Percentiles rank a stretch among this genome's conserved stretches.
Evolutionary conservation across 2,888 invertebrate genomes (phyloP).

Genomic region (Drosophila melanosoma): DNA sequence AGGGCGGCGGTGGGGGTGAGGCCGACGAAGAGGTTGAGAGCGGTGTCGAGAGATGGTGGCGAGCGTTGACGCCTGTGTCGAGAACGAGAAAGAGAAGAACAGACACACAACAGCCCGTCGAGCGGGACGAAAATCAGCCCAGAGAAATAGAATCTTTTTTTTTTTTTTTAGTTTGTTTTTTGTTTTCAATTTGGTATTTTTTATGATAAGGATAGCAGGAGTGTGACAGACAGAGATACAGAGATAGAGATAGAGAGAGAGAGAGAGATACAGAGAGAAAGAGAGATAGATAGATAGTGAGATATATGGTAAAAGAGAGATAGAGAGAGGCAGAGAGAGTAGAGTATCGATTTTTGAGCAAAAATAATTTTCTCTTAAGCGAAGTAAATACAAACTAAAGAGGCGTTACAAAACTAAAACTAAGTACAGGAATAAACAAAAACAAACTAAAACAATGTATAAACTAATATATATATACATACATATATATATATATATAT

Average conservation of each 20-base stretch:
- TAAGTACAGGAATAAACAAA: slow-evolving; percentile 35
- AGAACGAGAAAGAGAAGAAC: slow-evolving; percentile 85
- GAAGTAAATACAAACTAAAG: slow-evolving; percentile 44
- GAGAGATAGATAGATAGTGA: slow-evolving; percentile 44
- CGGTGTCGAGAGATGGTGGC: slow-evolving; percentile 83
- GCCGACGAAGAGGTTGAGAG: slow-evolving; percentile 83
- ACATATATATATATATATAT: slow-evolving; percentile 15
- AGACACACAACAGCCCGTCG: slow-evolving; percentile 84
- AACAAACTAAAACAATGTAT: slow-evolving; percentile 49
- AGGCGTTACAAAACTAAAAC: slow-evolving; percentile 40
- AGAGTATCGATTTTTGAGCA: slow-evolving; percentile 65
- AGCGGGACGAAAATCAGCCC: slow-evolving; percentile 85
- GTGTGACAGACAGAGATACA: slow-evolving; percentile 38
- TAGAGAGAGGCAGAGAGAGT: slow-evolving; percentile 30
- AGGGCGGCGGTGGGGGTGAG: slow-evolving; percentile 83
- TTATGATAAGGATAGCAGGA: slow-evolving; percentile 61
- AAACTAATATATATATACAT: slow-evolving; percentile 25
- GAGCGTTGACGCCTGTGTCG: slow-evolving; percentile 84
- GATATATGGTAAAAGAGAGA: slow-evolving; percentile 7
- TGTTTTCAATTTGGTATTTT: slow-evolving; percentile 55
- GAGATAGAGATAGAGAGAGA: slow-evolving; percentile 27
- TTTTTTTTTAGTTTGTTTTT: slow-evolving; percentile 49
- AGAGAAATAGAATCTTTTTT: slow-evolving; percentile 78
- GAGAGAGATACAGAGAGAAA: slow-evolving; percentile 39
- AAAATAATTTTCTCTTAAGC: slow-evolving; percentile 57